phyloP scores from a whole-genome alignment of 1,140 invertebrate species.

The Lerema accius region DNA sequence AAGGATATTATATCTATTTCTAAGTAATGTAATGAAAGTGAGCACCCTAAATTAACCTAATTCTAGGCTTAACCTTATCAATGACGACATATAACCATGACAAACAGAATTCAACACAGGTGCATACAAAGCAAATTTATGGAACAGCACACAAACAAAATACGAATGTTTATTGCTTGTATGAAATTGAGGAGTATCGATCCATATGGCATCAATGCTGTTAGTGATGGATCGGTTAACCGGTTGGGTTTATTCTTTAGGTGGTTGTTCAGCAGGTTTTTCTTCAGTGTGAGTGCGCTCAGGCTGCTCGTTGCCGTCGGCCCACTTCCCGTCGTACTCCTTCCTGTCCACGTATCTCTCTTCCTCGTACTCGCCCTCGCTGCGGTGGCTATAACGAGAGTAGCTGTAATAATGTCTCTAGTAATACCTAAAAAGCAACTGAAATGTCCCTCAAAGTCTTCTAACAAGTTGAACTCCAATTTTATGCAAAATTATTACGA shows the following conservation, averaged over 20 bases:
- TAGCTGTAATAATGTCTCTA: conserved; percentile 55
- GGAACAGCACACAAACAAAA: too few relatives aligned
- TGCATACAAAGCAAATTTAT: too few relatives aligned
- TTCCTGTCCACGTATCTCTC: conserved; percentile 84
- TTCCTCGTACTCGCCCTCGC: conserved; percentile 88
- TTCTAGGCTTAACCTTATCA: conserved; percentile 18
- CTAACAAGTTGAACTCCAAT: neutral
- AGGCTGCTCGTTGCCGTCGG: conserved; percentile 80
- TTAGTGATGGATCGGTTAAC: neutral
- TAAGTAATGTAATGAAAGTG: conserved; percentile 9
- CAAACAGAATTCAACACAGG: neutral
- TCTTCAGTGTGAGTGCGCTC: conserved; percentile 63
- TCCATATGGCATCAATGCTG: neutral
- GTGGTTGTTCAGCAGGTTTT: conserved; percentile 55
- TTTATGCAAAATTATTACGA: too few relatives aligned
- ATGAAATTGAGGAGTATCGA: too few relatives aligned
- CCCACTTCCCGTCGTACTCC: conserved; percentile 85
- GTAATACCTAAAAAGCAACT: conserved; percentile 22
- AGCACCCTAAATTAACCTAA: conserved; percentile 28
- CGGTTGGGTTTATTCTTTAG: conserved; percentile 53
- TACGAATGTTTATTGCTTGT: too few relatives aligned
- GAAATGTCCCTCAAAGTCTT: conserved; percentile 4
- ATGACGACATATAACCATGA: too few relatives aligned
- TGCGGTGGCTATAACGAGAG: conserved; percentile 84
- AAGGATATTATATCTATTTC: conserved; percentile 15